Evolutionary conservation across 2,797 vertebrate species (phyloP).

Genomic region (Mionectes olivaceus): DNA sequence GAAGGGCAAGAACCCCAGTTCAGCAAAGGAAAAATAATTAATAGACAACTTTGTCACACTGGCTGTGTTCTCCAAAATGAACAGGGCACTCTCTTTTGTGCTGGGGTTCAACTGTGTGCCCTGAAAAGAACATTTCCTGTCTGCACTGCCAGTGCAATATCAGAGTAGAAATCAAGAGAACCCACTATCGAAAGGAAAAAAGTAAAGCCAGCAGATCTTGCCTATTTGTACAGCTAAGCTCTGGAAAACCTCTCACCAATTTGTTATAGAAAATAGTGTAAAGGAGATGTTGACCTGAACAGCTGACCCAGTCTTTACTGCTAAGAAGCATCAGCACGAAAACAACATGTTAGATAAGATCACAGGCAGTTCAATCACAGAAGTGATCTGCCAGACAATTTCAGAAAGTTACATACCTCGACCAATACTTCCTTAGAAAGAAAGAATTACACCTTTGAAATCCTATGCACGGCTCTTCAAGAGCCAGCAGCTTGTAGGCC

Average conservation of each 20-base stretch:
- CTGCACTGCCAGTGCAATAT: not conserved
- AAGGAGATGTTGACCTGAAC: not conserved
- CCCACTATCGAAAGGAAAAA: not conserved
- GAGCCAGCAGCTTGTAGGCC: not conserved
- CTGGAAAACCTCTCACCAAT: not conserved
- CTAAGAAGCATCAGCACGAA: not conserved
- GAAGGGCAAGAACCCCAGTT: not conserved
- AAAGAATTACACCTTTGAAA: not conserved
- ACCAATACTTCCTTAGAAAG: not conserved
- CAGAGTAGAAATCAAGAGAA: constrained; percentile 27
- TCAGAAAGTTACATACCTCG: not conserved
- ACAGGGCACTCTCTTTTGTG: not conserved
- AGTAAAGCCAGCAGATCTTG: not conserved
- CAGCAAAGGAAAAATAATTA: not conserved
- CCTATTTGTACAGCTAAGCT: not conserved
- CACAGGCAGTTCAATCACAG: not conserved
- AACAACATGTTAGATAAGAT: not conserved
- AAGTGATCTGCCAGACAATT: not conserved
- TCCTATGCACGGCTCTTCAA: not conserved
- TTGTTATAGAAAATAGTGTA: not conserved
- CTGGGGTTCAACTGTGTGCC: not conserved
- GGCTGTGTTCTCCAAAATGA: not conserved
- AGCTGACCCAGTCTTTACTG: not conserved
- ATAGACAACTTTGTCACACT: not conserved
- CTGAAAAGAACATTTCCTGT: not conserved